A percentile compares a stretch with the other conserved stretches of the same genome.
phyloP scores from a whole-genome alignment of 2,888 invertebrate species.

The Euzophera pinguis region DNA sequence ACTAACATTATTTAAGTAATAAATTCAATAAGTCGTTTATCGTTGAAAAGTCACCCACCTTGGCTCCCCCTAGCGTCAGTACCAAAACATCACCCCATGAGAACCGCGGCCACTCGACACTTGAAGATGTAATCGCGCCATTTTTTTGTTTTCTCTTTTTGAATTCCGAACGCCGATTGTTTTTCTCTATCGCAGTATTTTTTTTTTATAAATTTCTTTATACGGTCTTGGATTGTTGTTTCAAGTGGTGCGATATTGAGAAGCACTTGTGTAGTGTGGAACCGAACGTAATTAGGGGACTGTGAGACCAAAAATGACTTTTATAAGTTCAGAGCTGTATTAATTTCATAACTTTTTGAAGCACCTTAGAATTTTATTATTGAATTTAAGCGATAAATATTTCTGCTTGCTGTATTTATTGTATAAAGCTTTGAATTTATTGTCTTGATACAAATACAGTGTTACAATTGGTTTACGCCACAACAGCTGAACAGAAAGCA shows the following conservation, averaged over 20 bases:
- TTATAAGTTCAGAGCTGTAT: constrained; percentile 33
- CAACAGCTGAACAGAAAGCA: neutral
- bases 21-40: constrained; percentile 11
- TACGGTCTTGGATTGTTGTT: constrained; percentile 56
- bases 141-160: constrained; percentile 67
- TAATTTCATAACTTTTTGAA: constrained; percentile 21
- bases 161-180: constrained; percentile 54
- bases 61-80: constrained; percentile 69
- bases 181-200: constrained; percentile 55
- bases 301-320: constrained; percentile 38
- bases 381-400: neutral
- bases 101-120: constrained; percentile 66
- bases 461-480: constrained; percentile 1
- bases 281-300: constrained; percentile 43
- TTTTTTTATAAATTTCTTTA: constrained; percentile 43
- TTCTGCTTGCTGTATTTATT: neutral
- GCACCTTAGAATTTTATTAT: neutral
- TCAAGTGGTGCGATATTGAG: constrained; percentile 67
- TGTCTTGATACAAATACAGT: neutral
- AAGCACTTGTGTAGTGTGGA: constrained; percentile 46
- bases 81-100: constrained; percentile 77
- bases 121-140: constrained; percentile 75
- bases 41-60: constrained; percentile 29
- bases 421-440: neutral
- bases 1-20: neutral